These are phyloP conservation scores for Lepidurus arcticus DNA, from an alignment of 1,140 invertebrate species.

Conservation along the genomic window DNA sequence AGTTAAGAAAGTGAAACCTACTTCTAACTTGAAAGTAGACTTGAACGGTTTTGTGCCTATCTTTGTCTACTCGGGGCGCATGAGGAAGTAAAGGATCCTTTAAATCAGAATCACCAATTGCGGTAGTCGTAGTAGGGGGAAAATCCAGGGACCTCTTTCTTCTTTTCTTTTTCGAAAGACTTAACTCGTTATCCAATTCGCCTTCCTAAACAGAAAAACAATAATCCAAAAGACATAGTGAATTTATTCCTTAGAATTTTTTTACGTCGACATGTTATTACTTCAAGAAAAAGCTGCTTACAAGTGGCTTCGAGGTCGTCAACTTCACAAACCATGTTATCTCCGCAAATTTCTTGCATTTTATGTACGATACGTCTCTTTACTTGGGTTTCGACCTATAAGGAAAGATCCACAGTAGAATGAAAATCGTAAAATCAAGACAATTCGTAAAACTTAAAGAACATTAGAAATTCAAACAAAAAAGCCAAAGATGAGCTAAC, in stretches of 20 bases:
- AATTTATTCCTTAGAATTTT: too few species aligned
- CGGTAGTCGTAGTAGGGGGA: neutral
- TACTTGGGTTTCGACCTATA: constrained; percentile 44
- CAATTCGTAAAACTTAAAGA: neutral
- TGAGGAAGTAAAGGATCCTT: neutral
- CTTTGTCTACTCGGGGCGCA: neutral
- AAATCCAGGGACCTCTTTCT: neutral
- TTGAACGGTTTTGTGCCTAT: neutral
- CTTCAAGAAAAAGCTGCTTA: constrained; percentile 37
- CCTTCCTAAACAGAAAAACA: neutral
- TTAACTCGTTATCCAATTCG: neutral
- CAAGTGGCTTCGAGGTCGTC: constrained; percentile 45
- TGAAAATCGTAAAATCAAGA: neutral
- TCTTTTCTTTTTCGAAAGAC: neutral
- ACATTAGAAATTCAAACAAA: neutral
- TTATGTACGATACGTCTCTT: constrained; percentile 38
- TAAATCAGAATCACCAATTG: neutral
- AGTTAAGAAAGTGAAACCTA: neutral
- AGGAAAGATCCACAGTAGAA: neutral
- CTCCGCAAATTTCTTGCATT: constrained; percentile 41
- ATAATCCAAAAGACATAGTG: too few species aligned
- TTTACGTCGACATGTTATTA: neutral
- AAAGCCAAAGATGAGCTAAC: too few species aligned
- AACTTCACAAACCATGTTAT: constrained; percentile 44
- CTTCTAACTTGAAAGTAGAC: neutral